Evolutionary conservation across 92 coral and sea anemone species (phyloP), one percentile per base, ranked within the genome.

Genomic region (Hydrozoanthus gracilis): DNA sequence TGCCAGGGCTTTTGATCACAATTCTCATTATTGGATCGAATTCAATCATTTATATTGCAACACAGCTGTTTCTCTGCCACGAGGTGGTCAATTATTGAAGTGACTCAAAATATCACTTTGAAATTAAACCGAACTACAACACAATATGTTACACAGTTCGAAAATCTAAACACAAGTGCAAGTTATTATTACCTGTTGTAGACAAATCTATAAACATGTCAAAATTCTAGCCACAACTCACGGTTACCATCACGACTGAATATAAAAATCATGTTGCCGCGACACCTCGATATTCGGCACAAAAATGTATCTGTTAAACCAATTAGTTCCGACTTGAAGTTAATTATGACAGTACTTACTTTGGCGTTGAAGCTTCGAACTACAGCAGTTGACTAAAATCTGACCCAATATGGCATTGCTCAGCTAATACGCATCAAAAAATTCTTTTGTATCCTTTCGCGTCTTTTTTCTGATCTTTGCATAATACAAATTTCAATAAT

Each of bases 191-290:
- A 64, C 72, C 7, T 65, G n/a, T 47, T 66, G 44, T 46, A 64
- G 54, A 80, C 64, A 80, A 48, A 65, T 65, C 47, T 47, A 48
- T 80, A 80, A 80, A 51, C 85, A 62, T 69, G 20, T 16, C 44
- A 6, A 45, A 52, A 80, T 65, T 80, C 85, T 80, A 47, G 15
- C 85, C 73, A 51, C 85, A 80, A 9, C 50, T 14, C 17, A 47
- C 51, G 74, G 85, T 80, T 80, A 80, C 85, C 85, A 80, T 64
- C 84, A 80, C 74, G 74, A 80, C 74, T 79, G 16, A 44, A 62
- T 60, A 44, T 44, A 48, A 61, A 52, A 79, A 35, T 61, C 8
- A 17, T 16, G 82, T 77, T 79, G 84, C 84, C 7, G 71, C 14
- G 47, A 68, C 74, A 65, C 84, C 73, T 9, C 14, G 9, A 14